Evolutionary conservation across 2,797 vertebrate species (phyloP).

Genomic region (Crocodylus rhombifer): DNA sequence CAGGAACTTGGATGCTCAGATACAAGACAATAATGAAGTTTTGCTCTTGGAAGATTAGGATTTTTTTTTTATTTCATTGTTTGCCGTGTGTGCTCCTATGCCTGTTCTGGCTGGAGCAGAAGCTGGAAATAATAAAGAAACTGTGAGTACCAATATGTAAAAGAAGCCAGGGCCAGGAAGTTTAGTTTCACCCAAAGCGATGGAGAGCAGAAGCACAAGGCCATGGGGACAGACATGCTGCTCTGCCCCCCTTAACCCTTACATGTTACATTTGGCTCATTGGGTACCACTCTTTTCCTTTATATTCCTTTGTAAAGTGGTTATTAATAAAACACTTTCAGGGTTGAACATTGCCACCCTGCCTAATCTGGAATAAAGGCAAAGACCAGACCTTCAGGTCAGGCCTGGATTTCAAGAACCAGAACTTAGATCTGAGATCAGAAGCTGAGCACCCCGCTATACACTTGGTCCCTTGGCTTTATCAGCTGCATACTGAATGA

Average conservation of each 20-base stretch:
- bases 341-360: neutral
- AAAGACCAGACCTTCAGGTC: neutral
- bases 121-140: neutral
- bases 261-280: fast-evolving
- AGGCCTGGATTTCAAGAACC: neutral
- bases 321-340: neutral
- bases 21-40: fast-evolving
- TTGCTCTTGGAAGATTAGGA: neutral
- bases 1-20: neutral
- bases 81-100: fast-evolving
- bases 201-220: neutral
- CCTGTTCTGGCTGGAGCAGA: neutral
- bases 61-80: neutral
- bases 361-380: neutral
- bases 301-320: fast-evolving
- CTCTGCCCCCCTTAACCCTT: neutral
- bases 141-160: fast-evolving
- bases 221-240: fast-evolving
- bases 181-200: neutral
- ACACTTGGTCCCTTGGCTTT: neutral
- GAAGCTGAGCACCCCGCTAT: neutral
- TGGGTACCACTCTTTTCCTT: neutral
- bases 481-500: neutral
- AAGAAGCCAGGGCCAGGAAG: neutral
- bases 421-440: neutral